Evolutionary conservation across 2,113 vertebrate species (phyloP).

Genomic region (Pterophyllum scalare): DNA sequence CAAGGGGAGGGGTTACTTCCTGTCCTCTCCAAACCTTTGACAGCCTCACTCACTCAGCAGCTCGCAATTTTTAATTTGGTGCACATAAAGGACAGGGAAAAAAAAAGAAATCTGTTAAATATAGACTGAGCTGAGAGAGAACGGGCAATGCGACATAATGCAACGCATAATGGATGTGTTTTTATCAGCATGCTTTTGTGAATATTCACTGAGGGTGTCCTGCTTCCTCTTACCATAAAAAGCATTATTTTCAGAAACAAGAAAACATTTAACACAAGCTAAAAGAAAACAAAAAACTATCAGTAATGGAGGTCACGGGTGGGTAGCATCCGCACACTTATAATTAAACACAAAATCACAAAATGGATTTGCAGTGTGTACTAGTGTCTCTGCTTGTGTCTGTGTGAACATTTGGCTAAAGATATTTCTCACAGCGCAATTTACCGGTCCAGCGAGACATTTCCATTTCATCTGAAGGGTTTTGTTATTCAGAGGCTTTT

Average conservation of each 20-base stretch:
- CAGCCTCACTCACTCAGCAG: slow-evolving; percentile 23
- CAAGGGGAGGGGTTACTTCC: slow-evolving; percentile 35
- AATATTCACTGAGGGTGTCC: neutral
- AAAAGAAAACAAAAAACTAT: slow-evolving; percentile 31
- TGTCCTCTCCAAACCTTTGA: slow-evolving; percentile 44
- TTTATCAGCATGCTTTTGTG: neutral
- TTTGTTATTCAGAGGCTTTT: slow-evolving; percentile 60
- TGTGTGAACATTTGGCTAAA: slow-evolving; percentile 60
- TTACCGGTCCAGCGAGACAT: slow-evolving; percentile 68
- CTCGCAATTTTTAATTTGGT: slow-evolving; percentile 26
- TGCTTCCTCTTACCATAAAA: slow-evolving; percentile 12
- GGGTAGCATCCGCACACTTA: slow-evolving; percentile 29
- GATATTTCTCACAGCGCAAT: slow-evolving; percentile 69
- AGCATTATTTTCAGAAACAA: slow-evolving; percentile 24
- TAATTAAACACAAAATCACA: slow-evolving; percentile 53
- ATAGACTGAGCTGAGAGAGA: neutral
- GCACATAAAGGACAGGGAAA: neutral
- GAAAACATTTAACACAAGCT: slow-evolving; percentile 31
- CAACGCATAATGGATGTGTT: neutral
- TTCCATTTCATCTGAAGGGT: slow-evolving; percentile 69
- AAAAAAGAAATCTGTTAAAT: neutral
- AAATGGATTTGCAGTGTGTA: slow-evolving; percentile 54
- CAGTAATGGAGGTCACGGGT: slow-evolving; percentile 38
- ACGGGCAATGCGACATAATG: neutral
- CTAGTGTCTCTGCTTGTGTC: slow-evolving; percentile 32